Evolutionary conservation across 2,797 vertebrate genomes (phyloP).

Genomic region (Typhlichthys eigenmanni): DNA sequence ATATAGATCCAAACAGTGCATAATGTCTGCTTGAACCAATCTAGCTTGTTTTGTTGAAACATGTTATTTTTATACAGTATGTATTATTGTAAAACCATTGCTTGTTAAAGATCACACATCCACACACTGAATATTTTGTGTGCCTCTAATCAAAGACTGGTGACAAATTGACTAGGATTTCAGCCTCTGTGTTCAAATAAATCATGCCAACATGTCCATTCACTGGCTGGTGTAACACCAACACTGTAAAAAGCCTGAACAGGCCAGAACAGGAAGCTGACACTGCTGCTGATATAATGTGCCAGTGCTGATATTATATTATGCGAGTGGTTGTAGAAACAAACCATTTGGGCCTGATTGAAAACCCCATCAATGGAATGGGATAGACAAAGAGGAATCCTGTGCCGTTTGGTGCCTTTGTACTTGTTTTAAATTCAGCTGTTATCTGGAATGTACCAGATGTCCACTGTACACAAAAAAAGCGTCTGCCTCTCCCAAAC

Average conservation of each 20-base stretch:
- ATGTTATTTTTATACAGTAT: too few species aligned
- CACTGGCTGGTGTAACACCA: constrained; percentile 51
- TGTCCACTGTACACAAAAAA: constrained; percentile 76
- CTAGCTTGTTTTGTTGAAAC: too few species aligned
- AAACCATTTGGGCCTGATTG: constrained; percentile 68
- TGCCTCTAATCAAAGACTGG: constrained; percentile 23
- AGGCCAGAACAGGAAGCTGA: constrained; percentile 54
- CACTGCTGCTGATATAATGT: constrained; percentile 39
- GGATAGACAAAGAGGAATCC: constrained; percentile 64
- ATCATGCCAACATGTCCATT: constrained; percentile 50
- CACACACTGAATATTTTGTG: constrained; percentile 2
- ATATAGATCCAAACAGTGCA: too few species aligned
- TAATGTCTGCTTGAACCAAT: too few species aligned
- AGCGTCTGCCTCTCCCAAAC: constrained; percentile 76
- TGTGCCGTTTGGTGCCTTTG: constrained; percentile 59
- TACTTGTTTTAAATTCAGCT: constrained; percentile 77
- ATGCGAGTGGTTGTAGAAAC: constrained; percentile 63
- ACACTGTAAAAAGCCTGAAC: constrained; percentile 51
- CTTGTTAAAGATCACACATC: constrained; percentile 2
- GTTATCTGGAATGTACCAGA: constrained; percentile 83
- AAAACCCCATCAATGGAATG: constrained; percentile 70
- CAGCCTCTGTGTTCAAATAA: constrained; percentile 44
- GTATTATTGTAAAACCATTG: too few species aligned
- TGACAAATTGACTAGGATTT: constrained; percentile 46
- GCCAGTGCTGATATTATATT: constrained; percentile 62